Base-by-base conservation (phyloP, 2,797 vertebrate genomes). In the Cottoperca gobio region DNA sequence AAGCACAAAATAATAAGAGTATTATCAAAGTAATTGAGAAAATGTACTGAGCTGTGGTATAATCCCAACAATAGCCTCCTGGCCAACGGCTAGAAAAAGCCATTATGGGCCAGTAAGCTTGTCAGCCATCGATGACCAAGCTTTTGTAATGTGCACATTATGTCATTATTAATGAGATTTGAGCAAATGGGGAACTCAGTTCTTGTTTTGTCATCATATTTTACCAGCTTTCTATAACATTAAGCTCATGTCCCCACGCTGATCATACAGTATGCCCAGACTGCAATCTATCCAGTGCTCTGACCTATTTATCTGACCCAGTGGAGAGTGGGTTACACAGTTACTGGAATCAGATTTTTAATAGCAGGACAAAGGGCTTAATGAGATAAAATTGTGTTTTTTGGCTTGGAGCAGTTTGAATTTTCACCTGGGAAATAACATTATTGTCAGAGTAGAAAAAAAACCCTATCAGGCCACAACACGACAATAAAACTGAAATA, bases 191-290 rank as follows among this genome's bases (percentile, higher is more conserved):
- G 58, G 45, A 78, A 86, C 73, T 79, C 49, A 70, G 23, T 74
- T 80, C 10, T 61, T 74, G 57, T 83, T 83, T 85, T 70, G 37
- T 73, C 78, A 78, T 89, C 74, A 64, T 58, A 75, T 77, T 83
- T 57, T 65, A 84, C 46, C 82, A 82, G 70, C 71, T 86, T 74
- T n/a, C 70, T 85, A 50, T 50, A 35, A 74, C 64, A 79, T 83
- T 81, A 81, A 70, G 57, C 67, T 45, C 17, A 6, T 72, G 63
- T 58, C 75, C 63, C 46, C n/a, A 2, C 31, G 79, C 61, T 48
- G 70, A 73, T 73, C 58, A 19, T 31, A 68, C 59, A 37, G 33
- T 55, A 49, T 31, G 40, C 59, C 76, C 54, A 19, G 49, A 11
- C 21, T 59, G 46, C 71, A 70, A 69, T 82, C 73, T 65, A 57